Base-by-base conservation (phyloP, 2,797 vertebrate genomes). In the Microtus obscurus region DNA sequence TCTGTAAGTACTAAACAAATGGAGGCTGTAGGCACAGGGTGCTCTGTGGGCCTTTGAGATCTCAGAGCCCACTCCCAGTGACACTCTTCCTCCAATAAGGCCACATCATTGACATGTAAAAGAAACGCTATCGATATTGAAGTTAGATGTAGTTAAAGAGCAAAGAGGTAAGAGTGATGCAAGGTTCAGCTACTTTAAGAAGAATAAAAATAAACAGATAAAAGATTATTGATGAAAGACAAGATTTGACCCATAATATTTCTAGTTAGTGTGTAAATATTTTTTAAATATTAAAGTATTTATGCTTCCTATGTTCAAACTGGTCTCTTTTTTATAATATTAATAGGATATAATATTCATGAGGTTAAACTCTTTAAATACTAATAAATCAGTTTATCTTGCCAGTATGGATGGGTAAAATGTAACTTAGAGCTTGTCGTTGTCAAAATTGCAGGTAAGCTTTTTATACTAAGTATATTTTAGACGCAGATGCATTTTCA, bases 291-390 rank as follows among this genome's bases (percentile, higher is more conserved):
- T 83, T 6, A 8, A 78, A 81, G 11, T 73, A 65, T n/a, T 82
- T 81, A 13, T 81, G 56, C 9, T 81, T n/a, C 71, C 23, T 94
- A 83, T 8, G 29, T 89, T 97, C 95, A 97, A 82, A 89, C 69
- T 86, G 45, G 43, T 89, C 23, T 78, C 78, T 59, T 77, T 83
- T 67, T 43, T 31, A 67, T 67, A 73, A n/a, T 67, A 51, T 59
- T 79, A 91, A 4, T 25, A 51, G 3, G 19, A 45, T 77, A 77
- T 90, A 74, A 67, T 19, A 82, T 74, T 93, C 76, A 81, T 91
- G 34, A 78, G 91, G 2, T 90, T 87, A 94, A 45, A 76, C 34
- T 85, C 43, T 87, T 95, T 95, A 93, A 93, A 51, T 96, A 93
- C 56, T 87, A 77, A 80, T 76, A 78, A 67, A 91, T 53, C 53